Evolutionary conservation across 2,113 vertebrate species (phyloP).

Genomic region (Anolis sagrei): DNA sequence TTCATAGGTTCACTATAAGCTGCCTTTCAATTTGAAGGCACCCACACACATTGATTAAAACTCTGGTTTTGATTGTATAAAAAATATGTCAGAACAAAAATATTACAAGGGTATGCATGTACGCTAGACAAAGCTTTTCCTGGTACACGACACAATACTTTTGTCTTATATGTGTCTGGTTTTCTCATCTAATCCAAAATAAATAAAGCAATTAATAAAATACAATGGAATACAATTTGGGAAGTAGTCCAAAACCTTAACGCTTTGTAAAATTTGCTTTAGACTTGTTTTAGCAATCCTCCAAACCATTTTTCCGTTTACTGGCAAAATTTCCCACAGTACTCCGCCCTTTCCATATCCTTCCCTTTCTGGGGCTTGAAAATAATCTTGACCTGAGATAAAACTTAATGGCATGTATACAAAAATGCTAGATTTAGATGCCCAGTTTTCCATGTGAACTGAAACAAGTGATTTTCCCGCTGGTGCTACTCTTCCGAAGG

Average conservation of each 20-base stretch:
- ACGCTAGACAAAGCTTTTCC: neutral
- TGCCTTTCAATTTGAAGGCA: too few species aligned
- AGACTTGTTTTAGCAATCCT: constrained; percentile 46
- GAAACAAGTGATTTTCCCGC: constrained; percentile 35
- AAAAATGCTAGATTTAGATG: constrained; percentile 58
- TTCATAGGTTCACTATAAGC: too few species aligned
- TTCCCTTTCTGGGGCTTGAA: constrained; percentile 76
- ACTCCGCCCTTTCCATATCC: constrained; percentile 75
- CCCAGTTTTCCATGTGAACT: constrained; percentile 32
- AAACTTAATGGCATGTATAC: constrained; percentile 66
- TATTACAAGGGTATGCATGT: neutral
- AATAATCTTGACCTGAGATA: constrained; percentile 70
- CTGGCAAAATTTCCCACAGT: neutral
- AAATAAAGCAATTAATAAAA: neutral
- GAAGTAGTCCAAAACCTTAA: neutral
- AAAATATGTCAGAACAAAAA: constrained; percentile 2
- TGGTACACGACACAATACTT: neutral
- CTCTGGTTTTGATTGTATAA: neutral
- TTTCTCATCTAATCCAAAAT: neutral
- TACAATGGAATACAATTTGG: constrained; percentile 20
- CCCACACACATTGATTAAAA: neutral
- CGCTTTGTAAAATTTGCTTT: constrained; percentile 24
- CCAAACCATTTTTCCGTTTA: constrained; percentile 58
- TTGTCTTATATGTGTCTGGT: neutral
- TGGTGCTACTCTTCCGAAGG: neutral